Evolutionary conservation across 2,797 vertebrate genomes (phyloP), one percentile per base, ranked within the genome.

Genomic region (Melanotaenia pygmaea): DNA sequence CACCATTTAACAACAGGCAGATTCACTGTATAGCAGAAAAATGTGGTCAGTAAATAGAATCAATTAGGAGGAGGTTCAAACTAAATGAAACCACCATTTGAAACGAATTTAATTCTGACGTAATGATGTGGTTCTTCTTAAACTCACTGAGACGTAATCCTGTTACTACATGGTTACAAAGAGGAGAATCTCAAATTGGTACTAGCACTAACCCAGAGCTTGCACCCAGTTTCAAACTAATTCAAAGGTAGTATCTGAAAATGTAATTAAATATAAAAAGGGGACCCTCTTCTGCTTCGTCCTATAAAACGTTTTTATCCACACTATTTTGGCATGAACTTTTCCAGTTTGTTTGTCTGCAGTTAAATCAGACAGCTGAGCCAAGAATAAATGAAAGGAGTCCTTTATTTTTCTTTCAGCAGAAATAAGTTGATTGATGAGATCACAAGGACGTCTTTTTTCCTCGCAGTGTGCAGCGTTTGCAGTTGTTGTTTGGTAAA

Each of bases 351-450:
- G 63, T 74, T 82, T 63, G 11, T n/a, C 6, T 57, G 4, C 2
- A 30, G 45, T 64, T 0, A 54, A 58, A 64, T 47, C 35, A 58
- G 28, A 2, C 50, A 32, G 16, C 47, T 47, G 32, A 73, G 34
- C 54, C 5, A 47, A 40, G 74, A 59, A 51, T 18, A 73, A 74
- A 81, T 67, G 47, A 75, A 67, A 77, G 28, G 47, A 8, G 69
- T 66, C 22, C 50, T 69, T 78, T 50, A 67, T 79, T 50, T 63
- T 20, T 24, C 28, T 69, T 56, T 62, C 43, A 76, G 40, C 61
- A 24, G 51, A 78, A 61, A 61, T 65, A 51, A 69, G 24, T 63
- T 63, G 61, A 62, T 76, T 56, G 64, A 72, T 72, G 7, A 26
- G 26, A 24, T 51, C 65, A 56, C 30, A n/a, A 5, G 32, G 22